These are phyloP conservation scores for Megaceryle torquata DNA, from an alignment of 2,113 vertebrate genomes.

Conservation along the genomic window DNA sequence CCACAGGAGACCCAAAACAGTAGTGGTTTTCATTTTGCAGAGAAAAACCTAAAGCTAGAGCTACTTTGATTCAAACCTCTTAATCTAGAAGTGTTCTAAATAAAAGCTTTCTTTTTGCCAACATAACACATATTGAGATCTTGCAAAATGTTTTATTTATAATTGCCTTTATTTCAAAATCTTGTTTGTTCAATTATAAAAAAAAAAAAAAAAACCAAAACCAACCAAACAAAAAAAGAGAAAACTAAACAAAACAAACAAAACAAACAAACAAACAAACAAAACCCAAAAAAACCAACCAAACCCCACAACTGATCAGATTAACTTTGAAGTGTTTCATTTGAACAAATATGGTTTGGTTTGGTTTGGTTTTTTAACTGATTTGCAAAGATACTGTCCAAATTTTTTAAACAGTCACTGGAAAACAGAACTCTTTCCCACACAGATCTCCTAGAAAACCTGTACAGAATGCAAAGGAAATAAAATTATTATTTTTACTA, in stretches of 20 bases:
- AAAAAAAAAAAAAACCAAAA: no score
- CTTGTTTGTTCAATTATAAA: background rate
- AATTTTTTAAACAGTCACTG: background rate
- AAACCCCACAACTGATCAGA: background rate
- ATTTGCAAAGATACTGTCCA: background rate
- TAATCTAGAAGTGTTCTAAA: slow-evolving; percentile 1
- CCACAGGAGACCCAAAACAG: background rate
- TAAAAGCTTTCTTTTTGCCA: background rate
- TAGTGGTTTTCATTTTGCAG: background rate
- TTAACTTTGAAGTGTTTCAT: background rate
- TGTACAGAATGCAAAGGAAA: background rate
- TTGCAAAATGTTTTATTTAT: background rate
- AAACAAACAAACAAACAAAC: no score
- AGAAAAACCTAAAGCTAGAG: background rate
- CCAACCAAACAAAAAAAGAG: background rate
- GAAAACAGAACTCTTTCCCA: background rate
- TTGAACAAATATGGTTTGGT: background rate
- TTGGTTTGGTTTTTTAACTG: background rate
- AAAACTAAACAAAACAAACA: no score
- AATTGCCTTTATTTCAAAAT: background rate
- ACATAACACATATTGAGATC: background rate
- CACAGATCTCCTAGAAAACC: background rate
- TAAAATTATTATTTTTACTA: background rate
- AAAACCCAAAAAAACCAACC: background rate
- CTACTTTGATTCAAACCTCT: background rate